A percentile compares a stretch with the other conserved stretches of the same genome.
Evolutionary conservation across 2,888 invertebrate genomes (phyloP).

Genomic region (Sesamia inferens): DNA sequence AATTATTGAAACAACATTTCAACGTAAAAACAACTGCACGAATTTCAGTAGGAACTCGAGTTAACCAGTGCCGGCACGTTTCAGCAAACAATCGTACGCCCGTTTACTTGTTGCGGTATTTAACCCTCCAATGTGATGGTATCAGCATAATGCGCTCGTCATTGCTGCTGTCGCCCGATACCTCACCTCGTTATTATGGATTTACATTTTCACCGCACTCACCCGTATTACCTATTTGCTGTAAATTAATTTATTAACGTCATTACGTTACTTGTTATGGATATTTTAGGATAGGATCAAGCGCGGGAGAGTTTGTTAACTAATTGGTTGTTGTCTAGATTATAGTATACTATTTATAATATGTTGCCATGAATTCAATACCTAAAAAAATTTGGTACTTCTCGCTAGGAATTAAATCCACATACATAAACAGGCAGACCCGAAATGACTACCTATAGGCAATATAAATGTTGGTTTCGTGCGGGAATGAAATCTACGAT

Average conservation of each 20-base stretch:
- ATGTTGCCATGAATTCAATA: no score
- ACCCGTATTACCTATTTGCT: conserved; percentile 76
- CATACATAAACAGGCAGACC: no score
- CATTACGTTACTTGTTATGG: conserved; percentile 29
- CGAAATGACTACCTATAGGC: no score
- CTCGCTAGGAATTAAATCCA: no score
- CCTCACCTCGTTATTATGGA: conserved; percentile 82
- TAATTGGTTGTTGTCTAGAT: neutral
- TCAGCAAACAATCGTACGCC: conserved; percentile 74
- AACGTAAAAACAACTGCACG: conserved; percentile 38
- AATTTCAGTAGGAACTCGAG: conserved; percentile 52
- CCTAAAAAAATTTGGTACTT: no score
- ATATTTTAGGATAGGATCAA: conserved; percentile 33
- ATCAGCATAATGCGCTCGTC: conserved; percentile 88
- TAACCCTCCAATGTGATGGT: conserved; percentile 83
- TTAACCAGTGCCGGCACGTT: conserved; percentile 61
- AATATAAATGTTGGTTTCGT: no score
- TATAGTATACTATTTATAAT: neutral
- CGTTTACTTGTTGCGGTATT: conserved; percentile 88
- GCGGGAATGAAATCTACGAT: no score
- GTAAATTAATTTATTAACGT: conserved; percentile 73
- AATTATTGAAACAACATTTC: conserved; percentile 38
- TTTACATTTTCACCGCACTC: conserved; percentile 83
- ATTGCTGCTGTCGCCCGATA: conserved; percentile 77
- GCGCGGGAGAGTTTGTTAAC: neutral